A percentile compares a stretch with the other conserved stretches of the same genome.
Conservation (phyloP, 2,888 invertebrate species). For the Eustalomyia histrio region DNA sequence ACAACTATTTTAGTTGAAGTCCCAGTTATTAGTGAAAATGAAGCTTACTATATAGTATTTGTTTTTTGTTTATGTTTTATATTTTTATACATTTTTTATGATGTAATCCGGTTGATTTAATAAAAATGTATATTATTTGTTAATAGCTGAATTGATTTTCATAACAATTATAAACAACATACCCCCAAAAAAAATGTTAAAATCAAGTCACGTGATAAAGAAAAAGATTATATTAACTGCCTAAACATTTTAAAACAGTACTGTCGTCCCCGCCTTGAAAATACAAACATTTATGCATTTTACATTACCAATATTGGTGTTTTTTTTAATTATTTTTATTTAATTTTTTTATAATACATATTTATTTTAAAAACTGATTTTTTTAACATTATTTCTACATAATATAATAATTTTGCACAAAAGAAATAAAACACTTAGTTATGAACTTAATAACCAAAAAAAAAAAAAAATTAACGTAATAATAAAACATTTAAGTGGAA, state of each 20-base stretch:
- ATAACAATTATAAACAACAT: too few relatives aligned
- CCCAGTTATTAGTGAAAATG: too few relatives aligned
- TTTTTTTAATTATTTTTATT: constrained; percentile 30
- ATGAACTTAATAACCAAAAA: constrained; percentile 49
- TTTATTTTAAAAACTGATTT: constrained; percentile 43
- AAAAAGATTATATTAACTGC: not conserved
- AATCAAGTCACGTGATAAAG: not conserved
- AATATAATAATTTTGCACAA: constrained; percentile 43
- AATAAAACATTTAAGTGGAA: constrained; percentile 51
- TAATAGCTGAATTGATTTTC: too few relatives aligned
- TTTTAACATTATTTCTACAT: constrained; percentile 43
- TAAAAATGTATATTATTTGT: too few relatives aligned
- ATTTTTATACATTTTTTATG: too few relatives aligned
- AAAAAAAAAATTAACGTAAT: constrained; percentile 14
- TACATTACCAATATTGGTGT: constrained; percentile 41
- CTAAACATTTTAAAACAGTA: not conserved
- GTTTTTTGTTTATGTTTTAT: too few relatives aligned
- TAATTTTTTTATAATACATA: constrained; percentile 47
- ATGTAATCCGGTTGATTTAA: too few relatives aligned
- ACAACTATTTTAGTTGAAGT: too few relatives aligned
- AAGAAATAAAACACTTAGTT: constrained; percentile 42
- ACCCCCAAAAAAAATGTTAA: too few relatives aligned
- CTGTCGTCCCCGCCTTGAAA: not conserved
- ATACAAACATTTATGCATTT: constrained; percentile 14
- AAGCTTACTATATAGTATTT: too few relatives aligned